Base-by-base conservation (phyloP, 2,888 invertebrate species). In the Idaea biselata region DNA sequence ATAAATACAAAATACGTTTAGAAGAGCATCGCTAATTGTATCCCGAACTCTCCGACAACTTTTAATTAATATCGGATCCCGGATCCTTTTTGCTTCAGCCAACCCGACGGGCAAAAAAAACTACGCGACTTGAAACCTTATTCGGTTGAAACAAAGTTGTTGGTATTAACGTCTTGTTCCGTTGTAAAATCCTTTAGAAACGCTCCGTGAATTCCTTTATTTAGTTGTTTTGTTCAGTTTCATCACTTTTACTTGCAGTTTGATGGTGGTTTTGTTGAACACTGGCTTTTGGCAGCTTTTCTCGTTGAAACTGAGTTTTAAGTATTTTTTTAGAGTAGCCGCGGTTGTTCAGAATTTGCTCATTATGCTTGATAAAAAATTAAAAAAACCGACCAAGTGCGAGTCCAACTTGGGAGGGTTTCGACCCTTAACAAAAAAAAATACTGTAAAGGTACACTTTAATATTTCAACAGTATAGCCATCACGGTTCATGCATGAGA, bases 1-100 rank as follows among this genome's bases (percentile, higher is more conserved):
- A 55, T 17, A 32, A 58, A 44, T 33, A 58, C 33, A 31, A 32
- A 58, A 58, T 58, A 44, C 33, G 16, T 33, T 58, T 58, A 58
- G 59, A 54, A 17, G 44, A 31, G 58, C 58, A 25, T 58, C 17
- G 44, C 54, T 60, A 53, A 60, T 53, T 60, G 61, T 59, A 66
- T 54, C 60, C 18, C 66, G 56, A 33, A 66, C 60, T 58, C 58
- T 60, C 62, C 44, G 53, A 59, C 32, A 66, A 66, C 62, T 63
- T 66, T 66, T 60, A 66, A 63, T 66, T 63, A 63, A 66, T 63
- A 63, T 59, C 25, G 58, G 61, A 60, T 62, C 60, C 57, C 18
- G 32, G 53, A 33, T 57, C 18, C 33, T 55, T 54, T 58, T 54
- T 44, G 60, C 44, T 44, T 44, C 14, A 44, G 14, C 44, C 44